Conservation (phyloP, 2,797 vertebrate species). For the Heliangelus exortis region DNA sequence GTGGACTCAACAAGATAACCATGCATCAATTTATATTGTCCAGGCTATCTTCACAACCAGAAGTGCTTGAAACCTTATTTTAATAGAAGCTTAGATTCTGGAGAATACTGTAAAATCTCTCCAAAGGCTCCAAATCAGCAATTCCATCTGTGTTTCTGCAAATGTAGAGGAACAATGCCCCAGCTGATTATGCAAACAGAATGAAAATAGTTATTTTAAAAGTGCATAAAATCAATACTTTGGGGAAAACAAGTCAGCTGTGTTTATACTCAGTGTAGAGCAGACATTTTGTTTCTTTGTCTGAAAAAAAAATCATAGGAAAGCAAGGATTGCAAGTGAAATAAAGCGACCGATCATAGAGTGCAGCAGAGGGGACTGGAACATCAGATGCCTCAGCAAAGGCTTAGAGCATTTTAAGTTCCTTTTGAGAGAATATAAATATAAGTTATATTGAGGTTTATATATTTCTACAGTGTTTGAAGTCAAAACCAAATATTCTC, state of each 20-base stretch:
- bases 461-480: slow-evolving; percentile 38
- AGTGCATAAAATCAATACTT: slow-evolving; percentile 64
- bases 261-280: slow-evolving; percentile 41
- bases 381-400: slow-evolving; percentile 51
- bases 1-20: slow-evolving; percentile 56
- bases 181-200: slow-evolving; percentile 64
- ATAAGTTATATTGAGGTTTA: slow-evolving; percentile 63
- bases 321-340: slow-evolving; percentile 23
- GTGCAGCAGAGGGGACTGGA: slow-evolving; percentile 13
- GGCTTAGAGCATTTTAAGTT: slow-evolving; percentile 58
- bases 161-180: slow-evolving; percentile 56
- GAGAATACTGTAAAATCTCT: slow-evolving; percentile 60
- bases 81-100: slow-evolving; percentile 63
- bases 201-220: slow-evolving; percentile 70
- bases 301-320: slow-evolving; percentile 48
- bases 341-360: slow-evolving; percentile 14
- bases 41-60: slow-evolving; percentile 64
- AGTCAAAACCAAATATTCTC: slow-evolving; percentile 50
- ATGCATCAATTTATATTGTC: slow-evolving; percentile 66
- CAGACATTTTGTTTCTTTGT: slow-evolving; percentile 69
- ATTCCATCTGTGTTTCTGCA: slow-evolving; percentile 69
- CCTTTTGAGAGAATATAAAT: slow-evolving; percentile 62
- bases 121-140: slow-evolving; percentile 56
- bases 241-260: slow-evolving; percentile 54
- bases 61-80: slow-evolving; percentile 64